A percentile compares a stretch with the other conserved stretches of the same genome.
These are phyloP conservation scores for Hypomesus transpacificus DNA, from an alignment of 2,113 vertebrate species.

Conservation along the genomic window DNA sequence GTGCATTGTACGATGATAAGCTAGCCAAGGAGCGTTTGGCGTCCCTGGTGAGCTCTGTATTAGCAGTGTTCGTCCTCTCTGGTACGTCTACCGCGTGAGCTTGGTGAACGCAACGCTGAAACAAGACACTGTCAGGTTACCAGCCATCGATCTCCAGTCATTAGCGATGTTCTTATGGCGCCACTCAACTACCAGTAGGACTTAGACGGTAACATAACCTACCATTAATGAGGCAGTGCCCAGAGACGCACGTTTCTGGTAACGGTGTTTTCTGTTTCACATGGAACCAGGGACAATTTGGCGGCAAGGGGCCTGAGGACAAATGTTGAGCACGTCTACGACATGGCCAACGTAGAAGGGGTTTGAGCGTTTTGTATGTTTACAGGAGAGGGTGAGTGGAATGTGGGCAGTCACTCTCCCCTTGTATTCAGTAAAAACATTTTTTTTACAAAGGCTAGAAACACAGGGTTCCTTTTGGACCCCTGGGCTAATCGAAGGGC, in stretches of 20 bases:
- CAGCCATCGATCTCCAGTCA: conserved; percentile 73
- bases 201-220: conserved; percentile 62
- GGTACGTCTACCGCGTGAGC: conserved; percentile 50
- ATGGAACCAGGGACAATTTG: conserved; percentile 16
- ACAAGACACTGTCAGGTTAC: conserved; percentile 69
- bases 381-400: no score
- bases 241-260: conserved; percentile 58
- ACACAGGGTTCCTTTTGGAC: conserved; percentile 76
- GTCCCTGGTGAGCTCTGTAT: conserved; percentile 45
- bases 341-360: not conserved
- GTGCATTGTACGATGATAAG: no score
- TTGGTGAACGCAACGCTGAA: conserved; percentile 64
- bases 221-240: conserved; percentile 46
- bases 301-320: not conserved
- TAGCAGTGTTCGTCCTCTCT: conserved; percentile 38
- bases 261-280: conserved; percentile 60
- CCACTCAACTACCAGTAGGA: conserved; percentile 63
- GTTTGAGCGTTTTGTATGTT: not conserved
- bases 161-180: conserved; percentile 72
- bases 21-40: conserved; percentile 6
- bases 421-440: not conserved
- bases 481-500: conserved; percentile 78
- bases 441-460: conserved; percentile 75
- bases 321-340: not conserved
- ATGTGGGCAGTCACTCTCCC: no score